A percentile compares a stretch with the other conserved stretches of the same genome.
Conservation (phyloP, 2,888 invertebrate species). For the Ichneumoninae sp. region DNA sequence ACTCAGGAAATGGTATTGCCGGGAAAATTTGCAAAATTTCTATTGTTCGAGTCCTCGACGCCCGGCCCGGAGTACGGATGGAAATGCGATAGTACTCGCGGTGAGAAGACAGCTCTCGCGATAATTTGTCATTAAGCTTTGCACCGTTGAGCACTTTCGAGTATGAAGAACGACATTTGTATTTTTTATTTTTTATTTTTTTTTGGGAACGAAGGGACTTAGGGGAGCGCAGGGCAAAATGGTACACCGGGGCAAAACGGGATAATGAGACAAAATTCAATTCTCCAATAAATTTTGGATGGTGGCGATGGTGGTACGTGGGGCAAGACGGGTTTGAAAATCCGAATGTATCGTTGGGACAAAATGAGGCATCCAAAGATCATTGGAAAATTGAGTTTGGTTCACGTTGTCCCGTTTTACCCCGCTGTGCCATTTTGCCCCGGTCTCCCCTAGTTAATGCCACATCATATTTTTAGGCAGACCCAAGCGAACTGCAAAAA, state of each 20-base stretch:
- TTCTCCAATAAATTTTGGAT: too few relatives aligned
- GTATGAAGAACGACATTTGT: background rate
- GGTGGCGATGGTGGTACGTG: too few relatives aligned
- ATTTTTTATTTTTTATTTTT: background rate
- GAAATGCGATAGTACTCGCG: background rate
- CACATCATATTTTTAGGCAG: background rate
- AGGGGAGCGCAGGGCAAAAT: too few relatives aligned
- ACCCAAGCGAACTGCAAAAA: too few relatives aligned
- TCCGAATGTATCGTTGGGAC: too few relatives aligned
- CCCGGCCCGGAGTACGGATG: background rate
- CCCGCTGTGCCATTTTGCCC: too few relatives aligned
- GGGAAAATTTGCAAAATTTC: slow-evolving; percentile 46
- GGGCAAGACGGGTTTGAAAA: too few relatives aligned
- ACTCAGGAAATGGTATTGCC: slow-evolving; percentile 29
- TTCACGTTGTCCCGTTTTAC: too few relatives aligned
- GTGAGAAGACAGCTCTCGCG: background rate
- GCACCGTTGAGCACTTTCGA: background rate
- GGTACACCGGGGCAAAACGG: too few relatives aligned
- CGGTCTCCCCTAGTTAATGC: background rate
- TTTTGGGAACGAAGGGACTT: background rate
- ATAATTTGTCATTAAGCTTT: background rate
- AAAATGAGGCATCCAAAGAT: too few relatives aligned
- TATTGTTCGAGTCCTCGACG: slow-evolving; percentile 19
- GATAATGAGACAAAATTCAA: too few relatives aligned
- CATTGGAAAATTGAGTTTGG: too few relatives aligned